These are phyloP conservation scores for Plemyria rubiginata DNA, from an alignment of 2,888 invertebrate genomes.

Conservation along the genomic window DNA sequence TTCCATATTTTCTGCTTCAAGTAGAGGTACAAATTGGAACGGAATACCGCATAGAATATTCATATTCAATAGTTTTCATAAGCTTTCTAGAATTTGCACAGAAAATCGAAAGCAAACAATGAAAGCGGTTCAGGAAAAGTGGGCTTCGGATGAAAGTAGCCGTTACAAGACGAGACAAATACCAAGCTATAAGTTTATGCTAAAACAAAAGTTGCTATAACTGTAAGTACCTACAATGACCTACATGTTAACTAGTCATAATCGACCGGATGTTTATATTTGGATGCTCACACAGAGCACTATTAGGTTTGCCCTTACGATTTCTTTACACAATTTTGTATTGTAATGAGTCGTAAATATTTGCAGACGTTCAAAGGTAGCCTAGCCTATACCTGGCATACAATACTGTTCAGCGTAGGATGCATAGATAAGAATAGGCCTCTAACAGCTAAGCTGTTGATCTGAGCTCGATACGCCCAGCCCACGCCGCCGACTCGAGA, in stretches of 20 bases:
- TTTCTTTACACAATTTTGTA: slow-evolving; percentile 2
- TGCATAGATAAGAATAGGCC: slow-evolving; percentile 48
- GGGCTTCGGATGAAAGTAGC: slow-evolving; percentile 33
- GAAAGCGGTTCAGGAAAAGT: slow-evolving; percentile 36
- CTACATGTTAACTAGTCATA: background rate
- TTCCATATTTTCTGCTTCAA: slow-evolving; percentile 9
- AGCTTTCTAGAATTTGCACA: slow-evolving; percentile 32
- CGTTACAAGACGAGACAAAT: slow-evolving; percentile 24
- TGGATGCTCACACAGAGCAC: background rate
- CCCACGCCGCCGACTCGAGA: slow-evolving; percentile 57
- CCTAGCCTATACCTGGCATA: slow-evolving; percentile 5
- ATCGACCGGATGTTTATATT: background rate
- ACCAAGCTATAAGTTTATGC: slow-evolving; percentile 11
- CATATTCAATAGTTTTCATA: slow-evolving; percentile 22
- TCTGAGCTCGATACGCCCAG: slow-evolving; percentile 41
- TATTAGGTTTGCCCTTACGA: background rate
- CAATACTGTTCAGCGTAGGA: slow-evolving; percentile 49
- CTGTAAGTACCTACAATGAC: background rate
- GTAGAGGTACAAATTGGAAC: slow-evolving; percentile 15
- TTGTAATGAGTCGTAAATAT: slow-evolving; percentile 38
- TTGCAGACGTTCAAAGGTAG: slow-evolving; percentile 22
- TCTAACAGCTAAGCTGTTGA: slow-evolving; percentile 39
- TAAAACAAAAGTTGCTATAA: slow-evolving; percentile 9
- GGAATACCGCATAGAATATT: slow-evolving; percentile 22
- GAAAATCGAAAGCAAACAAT: slow-evolving; percentile 41